Evolutionary conservation across 2,797 vertebrate genomes (phyloP).

Genomic region (Alosa sapidissima): DNA sequence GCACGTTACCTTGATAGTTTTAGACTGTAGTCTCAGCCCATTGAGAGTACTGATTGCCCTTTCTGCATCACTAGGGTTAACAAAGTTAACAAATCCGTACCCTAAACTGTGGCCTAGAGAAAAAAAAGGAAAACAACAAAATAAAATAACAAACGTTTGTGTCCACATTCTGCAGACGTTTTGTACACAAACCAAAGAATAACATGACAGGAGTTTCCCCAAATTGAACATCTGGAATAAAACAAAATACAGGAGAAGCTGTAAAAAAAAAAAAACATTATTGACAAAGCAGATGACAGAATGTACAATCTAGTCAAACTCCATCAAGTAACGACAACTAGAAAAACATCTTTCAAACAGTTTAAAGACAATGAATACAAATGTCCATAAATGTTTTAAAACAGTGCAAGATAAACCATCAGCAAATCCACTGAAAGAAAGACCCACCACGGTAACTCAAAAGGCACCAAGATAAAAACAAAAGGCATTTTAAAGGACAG

Average conservation of each 20-base stretch:
- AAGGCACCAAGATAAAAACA: slow-evolving; percentile 19
- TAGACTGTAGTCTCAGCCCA: slow-evolving; percentile 98
- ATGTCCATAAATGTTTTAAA: neutral
- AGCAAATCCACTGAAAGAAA: slow-evolving; percentile 15
- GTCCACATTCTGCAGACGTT: slow-evolving; percentile 64
- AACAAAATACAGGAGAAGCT: slow-evolving; percentile 36
- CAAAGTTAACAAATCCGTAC: slow-evolving; percentile 99
- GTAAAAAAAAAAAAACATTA: slow-evolving; percentile 16
- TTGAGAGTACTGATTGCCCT: slow-evolving; percentile 99
- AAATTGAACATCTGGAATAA: slow-evolving; percentile 30
- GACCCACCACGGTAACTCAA: slow-evolving; percentile 30
- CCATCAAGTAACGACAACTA: neutral
- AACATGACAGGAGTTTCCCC: neutral
- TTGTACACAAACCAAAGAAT: slow-evolving; percentile 1
- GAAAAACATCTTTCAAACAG: slow-evolving; percentile 19
- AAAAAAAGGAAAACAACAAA: slow-evolving; percentile 78
- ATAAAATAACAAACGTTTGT: slow-evolving; percentile 78
- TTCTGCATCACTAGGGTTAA: slow-evolving; percentile 97
- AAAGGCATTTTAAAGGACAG: neutral
- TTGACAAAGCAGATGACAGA: neutral
- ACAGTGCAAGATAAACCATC: neutral
- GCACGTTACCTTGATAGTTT: slow-evolving; percentile 98
- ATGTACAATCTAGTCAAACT: slow-evolving; percentile 42
- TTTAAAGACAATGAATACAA: neutral
- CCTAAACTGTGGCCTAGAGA: slow-evolving; percentile 98